Base-by-base conservation (phyloP, 2,113 vertebrate genomes). In the Salvelinus sp. region DNA sequence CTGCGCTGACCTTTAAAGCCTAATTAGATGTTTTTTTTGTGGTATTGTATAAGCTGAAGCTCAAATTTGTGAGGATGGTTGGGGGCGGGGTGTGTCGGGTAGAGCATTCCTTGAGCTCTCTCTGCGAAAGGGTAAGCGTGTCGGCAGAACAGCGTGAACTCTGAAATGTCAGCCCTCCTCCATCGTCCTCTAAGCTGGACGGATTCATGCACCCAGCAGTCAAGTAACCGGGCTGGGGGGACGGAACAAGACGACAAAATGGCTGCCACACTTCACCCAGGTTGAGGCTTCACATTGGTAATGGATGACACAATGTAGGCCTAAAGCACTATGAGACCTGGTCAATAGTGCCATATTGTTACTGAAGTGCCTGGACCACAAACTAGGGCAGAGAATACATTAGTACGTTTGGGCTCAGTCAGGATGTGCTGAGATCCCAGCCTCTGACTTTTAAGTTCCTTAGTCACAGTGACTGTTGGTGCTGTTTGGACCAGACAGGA, bases 11-110 rank as follows among this genome's bases (percentile, higher is more conserved):
- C 78, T 78, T 85, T 85, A 33, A 75, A 65, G 50, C 54, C 67
- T 74, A 82, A 77, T 85, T 75, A 76, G 73, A 80, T 30, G 70
- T 74, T 66, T 70, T 74, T 65, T 68, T 78, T 74, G 67, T 74
- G 65, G 69, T 68, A 80, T 58, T 80, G 33, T 72, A 62, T 80
- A 79, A 65, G 78, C 78, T 80, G 75, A 82, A 64, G 78, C 72
- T 75, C 28, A 48, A 54, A 75, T 77, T 72, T 64, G 63, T 6
- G 58, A 16, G 33, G 38, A 22, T 38, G 47, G 71, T 47, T 72
- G 50, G 68, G 50, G 25, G 28, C 27, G 47, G 62, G 7, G 54
- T 65, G 57, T 28, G 16, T 28, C 69, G 47, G 22, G 23, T 64
- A 30, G 74, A 78, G 10, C 80, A 75, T 78, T 82, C 72, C 69